A percentile compares a stretch with the other conserved stretches of the same genome.
Conservation (phyloP, 1,140 invertebrate species). For the Drosophila tristis region DNA sequence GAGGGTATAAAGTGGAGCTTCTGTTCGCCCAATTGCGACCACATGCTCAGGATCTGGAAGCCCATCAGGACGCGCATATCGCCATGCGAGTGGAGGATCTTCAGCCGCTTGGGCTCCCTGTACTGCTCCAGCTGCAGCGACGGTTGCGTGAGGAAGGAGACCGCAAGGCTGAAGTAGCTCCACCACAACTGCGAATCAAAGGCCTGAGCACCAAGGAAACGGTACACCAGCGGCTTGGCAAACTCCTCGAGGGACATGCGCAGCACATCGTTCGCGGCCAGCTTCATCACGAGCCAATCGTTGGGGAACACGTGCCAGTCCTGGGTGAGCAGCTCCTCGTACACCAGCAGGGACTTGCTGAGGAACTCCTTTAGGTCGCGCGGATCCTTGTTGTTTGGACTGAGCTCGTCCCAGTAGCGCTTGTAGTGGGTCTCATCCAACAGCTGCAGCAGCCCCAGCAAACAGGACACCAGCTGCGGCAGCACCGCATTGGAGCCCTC, state of each 20-base stretch:
- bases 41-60: slow-evolving; percentile 96
- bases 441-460: slow-evolving; percentile 93
- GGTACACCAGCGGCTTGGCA: slow-evolving; percentile 92
- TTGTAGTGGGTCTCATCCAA: slow-evolving; percentile 95
- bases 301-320: slow-evolving; percentile 90
- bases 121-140: slow-evolving; percentile 94
- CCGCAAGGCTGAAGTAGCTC: slow-evolving; percentile 94
- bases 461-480: slow-evolving; percentile 93
- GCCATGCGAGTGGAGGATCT: slow-evolving; percentile 92
- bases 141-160: slow-evolving; percentile 94
- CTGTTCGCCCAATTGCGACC: slow-evolving; percentile 92
- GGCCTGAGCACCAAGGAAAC: slow-evolving; percentile 90
- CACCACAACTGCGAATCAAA: slow-evolving; percentile 92
- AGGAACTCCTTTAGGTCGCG: slow-evolving; percentile 95
- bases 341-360: slow-evolving; percentile 94
- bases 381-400: slow-evolving; percentile 86
- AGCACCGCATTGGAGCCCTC: slow-evolving; percentile 88
- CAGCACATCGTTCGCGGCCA: slow-evolving; percentile 95
- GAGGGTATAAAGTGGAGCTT: slow-evolving; percentile 95
- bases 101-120: slow-evolving; percentile 90
- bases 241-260: slow-evolving; percentile 94
- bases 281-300: slow-evolving; percentile 97
- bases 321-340: slow-evolving; percentile 88
- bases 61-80: slow-evolving; percentile 97
- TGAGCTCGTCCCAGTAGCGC: slow-evolving; percentile 93